Conservation (phyloP, 2,888 invertebrate genomes). For the Tetropium fuscum region DNA sequence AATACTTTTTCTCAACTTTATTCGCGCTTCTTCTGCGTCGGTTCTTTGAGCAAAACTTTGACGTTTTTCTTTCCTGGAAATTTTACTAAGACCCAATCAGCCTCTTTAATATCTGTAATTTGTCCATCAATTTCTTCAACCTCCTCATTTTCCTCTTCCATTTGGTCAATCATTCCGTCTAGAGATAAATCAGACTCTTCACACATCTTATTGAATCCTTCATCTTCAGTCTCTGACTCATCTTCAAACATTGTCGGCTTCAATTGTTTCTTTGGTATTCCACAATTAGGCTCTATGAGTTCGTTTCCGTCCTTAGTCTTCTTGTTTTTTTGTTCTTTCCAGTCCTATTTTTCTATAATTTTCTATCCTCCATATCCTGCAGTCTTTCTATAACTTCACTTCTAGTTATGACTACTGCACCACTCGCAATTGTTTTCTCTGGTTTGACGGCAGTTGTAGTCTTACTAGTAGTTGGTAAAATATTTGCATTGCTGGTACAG, state of each 20-base stretch:
- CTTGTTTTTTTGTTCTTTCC: slow-evolving; percentile 1
- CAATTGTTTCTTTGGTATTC: slow-evolving; percentile 1
- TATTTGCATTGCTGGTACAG: too few species aligned
- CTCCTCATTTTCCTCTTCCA: background rate
- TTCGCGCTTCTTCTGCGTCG: slow-evolving; percentile 1
- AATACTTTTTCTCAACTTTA: background rate
- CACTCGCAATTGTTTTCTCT: background rate
- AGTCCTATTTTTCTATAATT: slow-evolving; percentile 2
- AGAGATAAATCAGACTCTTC: slow-evolving; percentile 3
- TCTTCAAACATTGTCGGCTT: background rate
- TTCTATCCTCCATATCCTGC: slow-evolving; percentile 3
- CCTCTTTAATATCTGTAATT: slow-evolving; percentile 2
- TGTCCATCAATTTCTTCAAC: background rate
- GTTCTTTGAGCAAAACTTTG: background rate
- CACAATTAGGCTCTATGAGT: slow-evolving; percentile 2
- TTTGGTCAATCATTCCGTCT: background rate
- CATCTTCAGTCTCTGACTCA: slow-evolving; percentile 1
- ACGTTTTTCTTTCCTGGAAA: slow-evolving; percentile 14
- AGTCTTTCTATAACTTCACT: background rate
- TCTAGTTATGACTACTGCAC: slow-evolving; percentile 2
- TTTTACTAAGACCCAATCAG: slow-evolving; percentile 12
- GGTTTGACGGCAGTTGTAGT: background rate
- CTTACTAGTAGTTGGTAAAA: too few species aligned
- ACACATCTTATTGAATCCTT: slow-evolving; percentile 1
- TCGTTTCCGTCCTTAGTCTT: background rate